Conservation (phyloP, 2,888 invertebrate genomes). For the Galeruca laticollis region DNA sequence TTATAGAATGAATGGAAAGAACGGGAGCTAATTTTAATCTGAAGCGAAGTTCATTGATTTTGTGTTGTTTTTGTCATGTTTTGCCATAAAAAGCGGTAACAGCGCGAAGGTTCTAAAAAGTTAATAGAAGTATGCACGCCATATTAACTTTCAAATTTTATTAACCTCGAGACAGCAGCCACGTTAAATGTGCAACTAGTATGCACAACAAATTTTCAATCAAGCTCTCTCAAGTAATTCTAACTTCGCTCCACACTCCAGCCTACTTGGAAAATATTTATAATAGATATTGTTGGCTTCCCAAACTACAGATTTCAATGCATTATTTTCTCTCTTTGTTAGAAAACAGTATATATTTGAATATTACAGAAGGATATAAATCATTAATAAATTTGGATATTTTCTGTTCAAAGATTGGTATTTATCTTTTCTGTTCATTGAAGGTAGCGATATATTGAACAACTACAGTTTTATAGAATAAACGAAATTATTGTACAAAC, state of each 20-base stretch:
- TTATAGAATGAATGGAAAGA: background rate
- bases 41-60: background rate
- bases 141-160: background rate
- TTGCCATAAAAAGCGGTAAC: background rate
- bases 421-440: too few relatives aligned
- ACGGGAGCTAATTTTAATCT: background rate
- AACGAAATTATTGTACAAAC: too few relatives aligned
- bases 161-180: background rate
- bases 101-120: conserved; percentile 6
- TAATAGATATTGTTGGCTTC: background rate
- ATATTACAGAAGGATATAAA: too few relatives aligned
- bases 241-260: background rate
- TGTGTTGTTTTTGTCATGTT: background rate
- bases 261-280: background rate
- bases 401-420: too few relatives aligned
- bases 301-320: background rate
- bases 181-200: conserved; percentile 1
- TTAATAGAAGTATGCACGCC: conserved; percentile 13
- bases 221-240: background rate
- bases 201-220: background rate
- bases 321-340: too few relatives aligned
- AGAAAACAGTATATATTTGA: too few relatives aligned
- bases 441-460: too few relatives aligned
- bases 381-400: too few relatives aligned
- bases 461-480: too few relatives aligned